Evolutionary conservation across 2,888 invertebrate genomes (phyloP).

Genomic region (Tipula lateralis): DNA sequence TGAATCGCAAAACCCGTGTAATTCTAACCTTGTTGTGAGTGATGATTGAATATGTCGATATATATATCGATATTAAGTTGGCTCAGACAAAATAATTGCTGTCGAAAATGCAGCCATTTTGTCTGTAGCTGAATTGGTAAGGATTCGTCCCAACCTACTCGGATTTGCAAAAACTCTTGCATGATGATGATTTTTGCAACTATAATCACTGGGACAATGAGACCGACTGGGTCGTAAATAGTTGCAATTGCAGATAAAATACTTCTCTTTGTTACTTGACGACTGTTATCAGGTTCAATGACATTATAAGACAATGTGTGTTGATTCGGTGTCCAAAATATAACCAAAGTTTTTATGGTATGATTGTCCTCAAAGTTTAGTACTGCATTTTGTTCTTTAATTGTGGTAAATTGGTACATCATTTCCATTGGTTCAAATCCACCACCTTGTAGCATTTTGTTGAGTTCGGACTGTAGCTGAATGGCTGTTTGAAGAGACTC

Average conservation of each 20-base stretch:
- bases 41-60: no score
- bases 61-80: background rate
- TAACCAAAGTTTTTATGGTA: no score
- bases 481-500: no score
- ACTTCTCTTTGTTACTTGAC: background rate
- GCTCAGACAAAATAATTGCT: background rate
- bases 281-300: background rate
- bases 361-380: background rate
- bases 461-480: background rate
- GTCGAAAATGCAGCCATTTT: background rate
- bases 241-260: background rate
- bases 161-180: no score
- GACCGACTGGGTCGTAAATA: background rate
- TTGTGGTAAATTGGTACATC: no score
- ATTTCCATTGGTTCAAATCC: background rate
- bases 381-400: background rate
- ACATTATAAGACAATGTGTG: background rate
- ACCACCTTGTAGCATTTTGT: background rate
- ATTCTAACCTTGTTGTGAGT: background rate
- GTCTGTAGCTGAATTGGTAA: background rate
- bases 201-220: background rate
- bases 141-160: background rate
- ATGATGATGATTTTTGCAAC: background rate
- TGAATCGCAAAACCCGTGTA: background rate
- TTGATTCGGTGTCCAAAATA: no score